Evolutionary conservation across 2,888 invertebrate genomes (phyloP), one percentile per base, ranked within the genome.

Genomic region (Agonopterix alstromeriana): DNA sequence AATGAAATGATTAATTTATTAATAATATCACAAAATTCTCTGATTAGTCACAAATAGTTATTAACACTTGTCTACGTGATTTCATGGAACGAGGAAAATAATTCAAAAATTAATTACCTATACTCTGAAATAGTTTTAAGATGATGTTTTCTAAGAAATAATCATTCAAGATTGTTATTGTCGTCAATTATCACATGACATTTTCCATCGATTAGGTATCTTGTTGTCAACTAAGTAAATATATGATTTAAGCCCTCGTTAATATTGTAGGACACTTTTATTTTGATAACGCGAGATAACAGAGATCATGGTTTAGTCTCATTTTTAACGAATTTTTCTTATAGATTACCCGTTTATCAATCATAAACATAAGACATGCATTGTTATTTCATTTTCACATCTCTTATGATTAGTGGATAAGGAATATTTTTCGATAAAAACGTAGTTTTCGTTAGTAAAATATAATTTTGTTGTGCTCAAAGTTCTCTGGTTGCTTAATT

Each of bases 221-320:
- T 60, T 8, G 58, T 76, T 81, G 78, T 82, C 81, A 79, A 60
- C 65, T 73, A 71, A 76, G 65, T 71, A 77, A 80, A 77, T 73
- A 73, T 75, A 75, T 75, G 74, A 79, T 74, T 77, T 65, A 61
- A 73, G 64, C 58, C 57, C 67, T 80, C 73, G 74, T 82, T 78
- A 77, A 75, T 79, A n/a, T 77, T 76, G 70, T 76, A 63, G 67
- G 67, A 71, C 67, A 8, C 71, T 63, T 65, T 75, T 62, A 63
- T 57, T 71, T 57, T 71, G 83, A 84, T 86, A 85, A 77, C 70
- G 43, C 36, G 27, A 78, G 85, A 87, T 87, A 86, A 82, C 82
- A 53, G 60, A 82, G 84, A 86, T 82, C 86, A 86, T 77, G 85
- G 81, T 80, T 82, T 86, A 86, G 87, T 88, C 86, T 86, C 73